Evolutionary conservation across 2,888 invertebrate species (phyloP), one percentile per base, ranked within the genome.

Genomic region (Pollenia labialis): DNA sequence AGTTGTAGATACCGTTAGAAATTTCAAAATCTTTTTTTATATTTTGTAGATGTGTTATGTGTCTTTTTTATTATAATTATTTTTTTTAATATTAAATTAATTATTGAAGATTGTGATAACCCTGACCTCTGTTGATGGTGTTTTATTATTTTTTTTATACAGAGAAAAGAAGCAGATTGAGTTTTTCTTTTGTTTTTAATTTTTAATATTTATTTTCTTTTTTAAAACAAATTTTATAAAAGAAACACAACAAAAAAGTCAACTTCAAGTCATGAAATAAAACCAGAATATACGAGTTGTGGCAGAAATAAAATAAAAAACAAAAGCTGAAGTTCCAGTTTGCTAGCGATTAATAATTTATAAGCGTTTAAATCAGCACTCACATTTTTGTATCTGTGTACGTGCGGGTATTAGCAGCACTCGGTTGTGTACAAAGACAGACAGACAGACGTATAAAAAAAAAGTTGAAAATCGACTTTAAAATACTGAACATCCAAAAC

Each of bases 281-380:
- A 80, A 80, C 75, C 80, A 72, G 75, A 76, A 80, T 80, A 44
- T 42, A 46, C 54, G 46, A 58, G 42, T 52, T 54, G 52, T 32
- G 44, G 14, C 42, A 56, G 16, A 62, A 52, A 40, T 18, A 32
- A 50, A 50, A 52, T 16, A 16, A 54, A 46, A 68, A 60, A 52
- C n/a, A 71, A 81, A 84, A 87, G 87, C 68, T 84, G 84, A 32
- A 84, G 80, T 84, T 84, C 84, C 84, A 87, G 84, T 87, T 87
- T 85, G 32, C 50, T 82, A 56, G 44, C 60, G 46, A 76, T 76
- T 62, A 54, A 46, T 75, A 81, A 75, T 68, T 68, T 58, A 66
- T 48, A 66, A 66, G 12, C 76, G n/a, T 76, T 76, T 52, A 66
- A 76, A 64, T 64, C 76, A 18, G 64, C 76, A 66, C 54, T 54